Conservation (phyloP, 2,797 vertebrate species). For the Periparus ater region DNA sequence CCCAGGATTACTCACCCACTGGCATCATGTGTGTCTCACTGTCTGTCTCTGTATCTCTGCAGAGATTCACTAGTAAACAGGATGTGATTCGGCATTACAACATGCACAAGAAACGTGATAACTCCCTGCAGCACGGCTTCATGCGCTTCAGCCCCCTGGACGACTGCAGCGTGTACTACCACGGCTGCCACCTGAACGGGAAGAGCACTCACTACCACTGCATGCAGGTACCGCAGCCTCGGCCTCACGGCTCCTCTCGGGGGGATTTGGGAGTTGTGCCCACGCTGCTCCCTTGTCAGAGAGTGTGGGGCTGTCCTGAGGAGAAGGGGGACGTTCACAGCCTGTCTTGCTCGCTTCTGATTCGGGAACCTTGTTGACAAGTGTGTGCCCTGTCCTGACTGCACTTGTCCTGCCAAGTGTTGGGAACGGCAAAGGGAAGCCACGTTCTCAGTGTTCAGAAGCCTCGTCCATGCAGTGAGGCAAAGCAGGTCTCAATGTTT, state of each 20-base stretch:
- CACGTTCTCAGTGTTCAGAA: background rate
- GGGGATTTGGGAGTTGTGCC: background rate
- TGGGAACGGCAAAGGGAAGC: background rate
- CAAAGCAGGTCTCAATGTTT: background rate
- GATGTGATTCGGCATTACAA: slow-evolving; percentile 99
- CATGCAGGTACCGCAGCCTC: slow-evolving; percentile 88
- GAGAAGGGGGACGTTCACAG: fast-evolving
- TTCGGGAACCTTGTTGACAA: background rate
- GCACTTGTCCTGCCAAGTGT: background rate
- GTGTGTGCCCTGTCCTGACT: background rate
- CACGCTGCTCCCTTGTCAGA: background rate
- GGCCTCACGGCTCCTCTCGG: background rate
- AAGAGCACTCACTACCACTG: slow-evolving; percentile 99
- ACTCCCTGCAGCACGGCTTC: slow-evolving; percentile 98
- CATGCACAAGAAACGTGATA: slow-evolving; percentile 99
- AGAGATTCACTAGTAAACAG: slow-evolving; percentile 99
- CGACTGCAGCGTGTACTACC: slow-evolving; percentile 98
- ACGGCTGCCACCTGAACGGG: slow-evolving; percentile 98
- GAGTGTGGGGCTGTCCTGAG: background rate
- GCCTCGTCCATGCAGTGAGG: background rate
- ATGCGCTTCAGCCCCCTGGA: slow-evolving; percentile 99
- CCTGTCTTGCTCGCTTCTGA: background rate
- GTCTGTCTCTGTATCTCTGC: slow-evolving; percentile 60
- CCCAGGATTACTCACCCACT: background rate
- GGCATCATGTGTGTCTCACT: background rate